These are phyloP conservation scores for Anorthoa munda DNA, from an alignment of 2,888 invertebrate species.

Conservation along the genomic window DNA sequence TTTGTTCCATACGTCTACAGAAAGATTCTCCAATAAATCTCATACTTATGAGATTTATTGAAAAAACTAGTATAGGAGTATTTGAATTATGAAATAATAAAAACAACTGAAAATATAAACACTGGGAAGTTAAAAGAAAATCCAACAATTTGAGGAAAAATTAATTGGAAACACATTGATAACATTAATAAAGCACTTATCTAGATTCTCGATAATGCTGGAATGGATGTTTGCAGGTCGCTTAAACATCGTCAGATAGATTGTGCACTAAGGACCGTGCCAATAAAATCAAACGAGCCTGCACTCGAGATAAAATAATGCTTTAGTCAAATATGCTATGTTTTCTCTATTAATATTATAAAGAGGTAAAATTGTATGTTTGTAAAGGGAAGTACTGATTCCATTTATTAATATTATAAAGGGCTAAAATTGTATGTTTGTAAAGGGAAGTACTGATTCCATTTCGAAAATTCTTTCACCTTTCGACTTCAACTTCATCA, in stretches of 20 bases:
- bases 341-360: conserved; percentile 10
- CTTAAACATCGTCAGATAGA: conserved; percentile 36
- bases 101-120: neutral
- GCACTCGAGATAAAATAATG: conserved; percentile 50
- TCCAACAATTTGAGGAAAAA: conserved; percentile 20
- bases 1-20: neutral
- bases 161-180: conserved; percentile 13
- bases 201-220: conserved; percentile 41
- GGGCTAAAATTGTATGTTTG: no score
- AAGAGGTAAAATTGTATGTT: no score
- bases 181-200: conserved; percentile 33
- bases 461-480: no score
- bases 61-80: neutral
- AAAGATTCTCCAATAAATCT: neutral
- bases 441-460: no score
- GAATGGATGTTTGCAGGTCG: conserved; percentile 48
- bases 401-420: no score
- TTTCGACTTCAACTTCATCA: no score
- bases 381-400: no score
- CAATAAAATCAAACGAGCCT: conserved; percentile 44
- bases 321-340: conserved; percentile 50
- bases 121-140: neutral
- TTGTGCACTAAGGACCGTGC: conserved; percentile 45
- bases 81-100: neutral
- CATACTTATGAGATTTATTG: no score